A percentile compares a stretch with the other conserved stretches of the same genome.
Evolutionary conservation across 2,888 invertebrate species (phyloP).

Genomic region (Nemapogon koenigi): DNA sequence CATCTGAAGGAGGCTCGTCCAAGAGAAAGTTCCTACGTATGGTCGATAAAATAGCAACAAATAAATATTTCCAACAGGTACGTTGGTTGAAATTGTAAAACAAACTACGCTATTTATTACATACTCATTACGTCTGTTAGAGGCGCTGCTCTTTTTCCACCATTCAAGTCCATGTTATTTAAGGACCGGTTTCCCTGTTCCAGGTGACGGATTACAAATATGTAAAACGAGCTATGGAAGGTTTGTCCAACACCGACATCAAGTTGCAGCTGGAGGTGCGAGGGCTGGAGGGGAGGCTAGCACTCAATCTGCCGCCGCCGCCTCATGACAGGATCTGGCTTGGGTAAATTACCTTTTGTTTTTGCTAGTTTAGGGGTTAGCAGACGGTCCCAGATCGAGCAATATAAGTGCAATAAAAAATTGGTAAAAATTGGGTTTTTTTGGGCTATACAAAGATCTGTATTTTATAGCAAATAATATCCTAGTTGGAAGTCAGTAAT

Average conservation of each 20-base stretch:
- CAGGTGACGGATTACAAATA: conserved; percentile 86
- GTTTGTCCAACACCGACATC: conserved; percentile 87
- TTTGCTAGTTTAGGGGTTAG: background rate
- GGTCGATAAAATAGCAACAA: conserved; percentile 85
- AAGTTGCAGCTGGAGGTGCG: conserved; percentile 85
- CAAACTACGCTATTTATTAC: too few species aligned
- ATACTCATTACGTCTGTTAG: too few species aligned
- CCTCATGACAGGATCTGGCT: conserved; percentile 93
- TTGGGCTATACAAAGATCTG: too few species aligned
- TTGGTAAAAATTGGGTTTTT: too few species aligned
- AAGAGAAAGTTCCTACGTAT: conserved; percentile 78
- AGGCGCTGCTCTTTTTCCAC: too few species aligned
- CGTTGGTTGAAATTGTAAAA: conserved; percentile 18
- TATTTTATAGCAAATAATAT: too few species aligned
- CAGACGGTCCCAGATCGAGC: too few species aligned
- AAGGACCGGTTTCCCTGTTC: conserved; percentile 10
- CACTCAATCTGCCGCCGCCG: conserved; percentile 86
- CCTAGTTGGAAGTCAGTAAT: too few species aligned
- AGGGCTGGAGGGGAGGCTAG: conserved; percentile 77
- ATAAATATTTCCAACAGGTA: conserved; percentile 85
- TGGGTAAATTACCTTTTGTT: conserved; percentile 53
- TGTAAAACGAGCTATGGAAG: conserved; percentile 88
- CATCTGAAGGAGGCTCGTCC: conserved; percentile 59
- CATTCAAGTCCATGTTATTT: too few species aligned
- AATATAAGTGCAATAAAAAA: too few species aligned